Evolutionary conservation across 2,797 vertebrate species (phyloP).

Genomic region (Smutsia temminckii): DNA sequence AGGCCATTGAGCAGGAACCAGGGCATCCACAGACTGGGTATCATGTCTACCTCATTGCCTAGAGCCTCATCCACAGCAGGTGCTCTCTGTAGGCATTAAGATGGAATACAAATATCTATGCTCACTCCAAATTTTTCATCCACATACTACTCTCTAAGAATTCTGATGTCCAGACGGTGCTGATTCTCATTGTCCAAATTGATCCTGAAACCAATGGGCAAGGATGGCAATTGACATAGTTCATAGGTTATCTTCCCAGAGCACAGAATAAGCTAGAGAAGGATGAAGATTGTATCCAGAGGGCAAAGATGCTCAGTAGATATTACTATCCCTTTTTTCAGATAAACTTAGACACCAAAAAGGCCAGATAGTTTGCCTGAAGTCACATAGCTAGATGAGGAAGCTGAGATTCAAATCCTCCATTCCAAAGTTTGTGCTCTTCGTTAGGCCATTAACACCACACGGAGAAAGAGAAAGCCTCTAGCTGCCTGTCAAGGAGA

Average conservation of each 20-base stretch:
- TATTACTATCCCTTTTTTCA: neutral
- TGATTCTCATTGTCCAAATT: neutral
- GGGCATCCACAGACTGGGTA: neutral
- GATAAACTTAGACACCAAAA: neutral
- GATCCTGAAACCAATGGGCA: neutral
- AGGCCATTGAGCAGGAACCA: neutral
- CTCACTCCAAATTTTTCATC: neutral
- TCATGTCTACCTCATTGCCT: neutral
- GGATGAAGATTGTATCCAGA: neutral
- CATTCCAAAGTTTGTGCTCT: neutral
- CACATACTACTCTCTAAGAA: neutral
- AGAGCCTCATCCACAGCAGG: neutral
- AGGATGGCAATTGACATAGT: neutral
- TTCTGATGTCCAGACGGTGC: neutral
- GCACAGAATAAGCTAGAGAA: neutral
- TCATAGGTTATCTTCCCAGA: neutral
- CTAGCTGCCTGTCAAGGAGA: neutral
- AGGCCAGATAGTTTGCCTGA: neutral
- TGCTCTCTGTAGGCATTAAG: neutral
- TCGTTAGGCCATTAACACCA: neutral
- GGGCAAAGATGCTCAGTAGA: neutral
- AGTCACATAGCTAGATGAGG: neutral
- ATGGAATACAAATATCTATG: neutral
- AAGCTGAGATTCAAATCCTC: neutral
- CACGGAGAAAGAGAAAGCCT: neutral